Evolutionary conservation across 2,113 vertebrate species (phyloP), one percentile per base, ranked within the genome.

Genomic region (Tupaia chinensis): DNA sequence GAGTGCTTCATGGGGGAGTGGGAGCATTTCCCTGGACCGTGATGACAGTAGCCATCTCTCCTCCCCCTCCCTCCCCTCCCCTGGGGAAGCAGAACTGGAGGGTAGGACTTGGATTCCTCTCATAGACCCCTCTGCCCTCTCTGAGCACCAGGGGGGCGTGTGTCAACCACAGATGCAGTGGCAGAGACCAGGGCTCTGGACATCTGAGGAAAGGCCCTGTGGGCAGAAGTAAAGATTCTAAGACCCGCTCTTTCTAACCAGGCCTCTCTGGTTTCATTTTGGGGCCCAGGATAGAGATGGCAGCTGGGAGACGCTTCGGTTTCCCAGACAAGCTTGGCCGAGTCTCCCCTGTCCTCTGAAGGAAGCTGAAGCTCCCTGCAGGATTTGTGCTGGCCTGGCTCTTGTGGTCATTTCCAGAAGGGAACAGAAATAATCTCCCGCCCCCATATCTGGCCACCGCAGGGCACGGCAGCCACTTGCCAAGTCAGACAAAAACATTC

Each of bases 321-420:
- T 87, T 89, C n/a, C 61, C 54, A 54, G 61, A 82, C 19, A 61
- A 34, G 74, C 16, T 32, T 85, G 87, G 22, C 65, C 1, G 54
- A 27, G 23, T 54, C 8, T 79, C 17, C 14, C 15, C 73, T 61
- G 7, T 74, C 76, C 58, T 66, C 78, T 78, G 58, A n/a, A 70
- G 29, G 70, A 7, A 85, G 27, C 54, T 9, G 7, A 54, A 68
- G 92, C 68, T 80, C 32, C 53, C 44, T 17, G 70, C 16, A 17
- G 70, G 84, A 82, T 87, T 87, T 88, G 88, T 69, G 53, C 87
- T 94, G 65, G 85, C 63, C 34, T 91, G 63, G n/a, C 53, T 32
- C 60, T 72, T 34, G 22, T 65, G 23, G 69, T 76, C 73, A 92
- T 92, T 95, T 97, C 93, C 69, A 96, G 84, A 83, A 74, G 80